A percentile compares a stretch with the other conserved stretches of the same genome.
Evolutionary conservation across 2,113 vertebrate genomes (phyloP).

Genomic region (Gymnocephalus cernua): DNA sequence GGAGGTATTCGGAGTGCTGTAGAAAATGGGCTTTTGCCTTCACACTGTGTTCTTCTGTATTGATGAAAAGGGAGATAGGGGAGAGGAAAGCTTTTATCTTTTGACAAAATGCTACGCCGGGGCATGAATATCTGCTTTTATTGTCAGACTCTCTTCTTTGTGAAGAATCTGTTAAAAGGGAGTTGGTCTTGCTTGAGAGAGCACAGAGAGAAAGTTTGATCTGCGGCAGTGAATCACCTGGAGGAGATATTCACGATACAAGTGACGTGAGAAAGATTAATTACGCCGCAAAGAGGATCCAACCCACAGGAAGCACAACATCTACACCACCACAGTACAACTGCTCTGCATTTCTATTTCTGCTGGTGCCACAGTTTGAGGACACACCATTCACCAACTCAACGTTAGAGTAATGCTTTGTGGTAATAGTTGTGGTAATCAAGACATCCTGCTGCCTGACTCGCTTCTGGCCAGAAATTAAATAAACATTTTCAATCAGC

Average conservation of each 20-base stretch:
- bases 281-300: slow-evolving; percentile 44
- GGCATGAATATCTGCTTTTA: slow-evolving; percentile 74
- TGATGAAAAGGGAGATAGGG: slow-evolving; percentile 77
- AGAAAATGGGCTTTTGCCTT: slow-evolving; percentile 76
- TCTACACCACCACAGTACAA: slow-evolving; percentile 14
- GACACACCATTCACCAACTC: not conserved
- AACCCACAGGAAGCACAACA: slow-evolving; percentile 34
- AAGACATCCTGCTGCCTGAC: slow-evolving; percentile 44
- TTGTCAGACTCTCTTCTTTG: slow-evolving; percentile 68
- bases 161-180: slow-evolving; percentile 70
- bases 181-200: slow-evolving; percentile 67
- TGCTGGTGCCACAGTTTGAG: slow-evolving; percentile 16
- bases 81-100: slow-evolving; percentile 77
- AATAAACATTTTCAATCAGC: slow-evolving; percentile 74
- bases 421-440: slow-evolving; percentile 51
- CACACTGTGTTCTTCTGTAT: slow-evolving; percentile 72
- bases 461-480: slow-evolving; percentile 49
- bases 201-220: slow-evolving; percentile 63
- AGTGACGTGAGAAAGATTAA: slow-evolving; percentile 63
- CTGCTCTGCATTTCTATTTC: slow-evolving; percentile 45
- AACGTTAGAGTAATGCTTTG: slow-evolving; percentile 19
- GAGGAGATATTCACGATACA: slow-evolving; percentile 47
- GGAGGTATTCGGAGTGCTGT: slow-evolving; percentile 54
- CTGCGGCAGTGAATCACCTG: slow-evolving; percentile 63
- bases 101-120: slow-evolving; percentile 72